These are phyloP conservation scores for Cosmopolites sordidus DNA, from an alignment of 2,888 invertebrate genomes.

Conservation along the genomic window DNA sequence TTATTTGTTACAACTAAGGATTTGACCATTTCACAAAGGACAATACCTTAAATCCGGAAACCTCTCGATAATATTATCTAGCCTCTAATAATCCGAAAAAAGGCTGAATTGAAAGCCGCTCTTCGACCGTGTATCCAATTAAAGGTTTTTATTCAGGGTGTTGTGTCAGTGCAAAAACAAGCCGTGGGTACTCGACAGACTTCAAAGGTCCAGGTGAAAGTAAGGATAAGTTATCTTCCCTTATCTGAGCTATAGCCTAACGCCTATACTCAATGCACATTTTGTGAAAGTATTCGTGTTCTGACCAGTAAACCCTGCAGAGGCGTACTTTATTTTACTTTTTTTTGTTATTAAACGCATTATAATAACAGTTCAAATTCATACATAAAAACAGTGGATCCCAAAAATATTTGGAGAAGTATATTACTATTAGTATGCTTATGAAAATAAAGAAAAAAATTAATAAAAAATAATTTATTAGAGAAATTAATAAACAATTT, in stretches of 20 bases:
- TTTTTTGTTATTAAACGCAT: neutral
- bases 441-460: too few species aligned
- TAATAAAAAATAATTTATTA: too few species aligned
- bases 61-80: neutral
- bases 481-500: too few species aligned
- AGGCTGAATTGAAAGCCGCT: neutral
- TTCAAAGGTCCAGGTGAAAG: constrained; percentile 15
- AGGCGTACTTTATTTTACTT: neutral
- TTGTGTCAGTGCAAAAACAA: neutral
- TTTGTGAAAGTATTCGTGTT: constrained; percentile 10
- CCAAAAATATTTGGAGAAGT: too few species aligned
- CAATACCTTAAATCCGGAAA: neutral
- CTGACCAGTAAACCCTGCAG: neutral
- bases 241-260: constrained; percentile 20
- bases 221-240: constrained; percentile 19
- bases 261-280: constrained; percentile 17
- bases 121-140: neutral
- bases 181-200: neutral
- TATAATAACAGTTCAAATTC: too few species aligned
- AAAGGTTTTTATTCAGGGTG: neutral
- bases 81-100: neutral
- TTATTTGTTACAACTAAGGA: too few species aligned
- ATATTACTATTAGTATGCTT: too few species aligned
- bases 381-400: too few species aligned
- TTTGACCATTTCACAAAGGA: too few species aligned